phyloP scores from a whole-genome alignment of 1,140 invertebrate species.

The Luehdorfia chinensis region DNA sequence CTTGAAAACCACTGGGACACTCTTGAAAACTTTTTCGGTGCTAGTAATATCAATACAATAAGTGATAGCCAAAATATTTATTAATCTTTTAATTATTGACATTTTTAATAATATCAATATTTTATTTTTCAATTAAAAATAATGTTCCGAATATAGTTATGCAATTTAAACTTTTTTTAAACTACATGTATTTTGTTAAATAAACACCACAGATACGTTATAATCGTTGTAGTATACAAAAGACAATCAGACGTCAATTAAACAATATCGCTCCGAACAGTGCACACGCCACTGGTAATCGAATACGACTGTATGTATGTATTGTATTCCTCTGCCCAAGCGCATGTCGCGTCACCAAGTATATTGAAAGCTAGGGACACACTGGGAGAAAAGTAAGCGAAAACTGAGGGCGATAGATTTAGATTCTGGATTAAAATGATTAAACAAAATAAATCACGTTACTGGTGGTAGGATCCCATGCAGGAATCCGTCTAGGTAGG shows the following conservation, averaged over 20 bases:
- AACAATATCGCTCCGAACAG: not conserved
- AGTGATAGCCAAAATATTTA: not conserved
- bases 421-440: no score
- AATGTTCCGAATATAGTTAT: no score
- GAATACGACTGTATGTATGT: conserved; percentile 36
- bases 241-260: no score
- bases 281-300: conserved; percentile 30
- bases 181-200: no score
- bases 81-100: conserved; percentile 1
- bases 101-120: not conserved
- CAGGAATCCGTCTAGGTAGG: no score
- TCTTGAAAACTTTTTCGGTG: conserved; percentile 67
- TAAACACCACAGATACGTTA: no score
- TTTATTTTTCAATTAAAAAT: not conserved
- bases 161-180: conserved; percentile 14
- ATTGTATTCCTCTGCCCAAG: conserved; percentile 31
- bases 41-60: conserved; percentile 12
- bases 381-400: no score
- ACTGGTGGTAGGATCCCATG: no score
- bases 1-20: conserved; percentile 84
- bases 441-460: no score
- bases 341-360: conserved; percentile 32
- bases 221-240: no score
- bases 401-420: no score
- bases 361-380: conserved; percentile 18